A percentile compares a stretch with the other conserved stretches of the same genome.
phyloP scores from a whole-genome alignment of 2,113 vertebrate genomes.

The Trichechus manatus region DNA sequence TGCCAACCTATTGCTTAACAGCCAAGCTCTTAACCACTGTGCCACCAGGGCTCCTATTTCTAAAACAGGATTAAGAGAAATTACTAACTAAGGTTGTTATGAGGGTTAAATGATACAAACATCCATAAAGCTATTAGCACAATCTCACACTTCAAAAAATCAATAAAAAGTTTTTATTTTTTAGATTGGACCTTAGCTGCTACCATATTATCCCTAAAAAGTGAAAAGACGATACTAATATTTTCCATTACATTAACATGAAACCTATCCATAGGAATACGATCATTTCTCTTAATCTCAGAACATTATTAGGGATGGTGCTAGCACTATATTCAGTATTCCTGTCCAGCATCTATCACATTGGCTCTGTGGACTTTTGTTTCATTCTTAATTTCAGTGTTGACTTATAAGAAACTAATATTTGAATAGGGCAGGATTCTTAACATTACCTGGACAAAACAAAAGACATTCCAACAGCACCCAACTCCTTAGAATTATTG shows the following conservation, averaged over 20 bases:
- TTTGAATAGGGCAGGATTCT: background rate
- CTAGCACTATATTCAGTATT: background rate
- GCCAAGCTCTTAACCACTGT: no score
- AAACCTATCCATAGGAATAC: background rate
- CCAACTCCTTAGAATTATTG: background rate
- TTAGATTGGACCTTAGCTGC: background rate
- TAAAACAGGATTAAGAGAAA: background rate
- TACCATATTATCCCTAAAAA: background rate
- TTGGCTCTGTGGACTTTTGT: background rate
- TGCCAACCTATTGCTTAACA: no score
- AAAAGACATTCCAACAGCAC: background rate
- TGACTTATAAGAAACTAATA: background rate
- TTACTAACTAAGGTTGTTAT: background rate
- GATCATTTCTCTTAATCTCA: conserved; percentile 9
- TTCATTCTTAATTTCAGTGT: background rate
- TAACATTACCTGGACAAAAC: background rate
- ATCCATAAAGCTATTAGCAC: background rate
- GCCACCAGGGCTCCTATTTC: background rate
- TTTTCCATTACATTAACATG: background rate
- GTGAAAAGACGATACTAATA: background rate
- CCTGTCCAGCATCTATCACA: background rate
- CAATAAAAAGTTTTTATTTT: background rate
- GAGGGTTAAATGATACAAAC: background rate
- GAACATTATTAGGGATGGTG: background rate
- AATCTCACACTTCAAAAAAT: background rate